Evolutionary conservation across 1,140 invertebrate species (phyloP).

Genomic region (Macrosteles quadrilineatus): DNA sequence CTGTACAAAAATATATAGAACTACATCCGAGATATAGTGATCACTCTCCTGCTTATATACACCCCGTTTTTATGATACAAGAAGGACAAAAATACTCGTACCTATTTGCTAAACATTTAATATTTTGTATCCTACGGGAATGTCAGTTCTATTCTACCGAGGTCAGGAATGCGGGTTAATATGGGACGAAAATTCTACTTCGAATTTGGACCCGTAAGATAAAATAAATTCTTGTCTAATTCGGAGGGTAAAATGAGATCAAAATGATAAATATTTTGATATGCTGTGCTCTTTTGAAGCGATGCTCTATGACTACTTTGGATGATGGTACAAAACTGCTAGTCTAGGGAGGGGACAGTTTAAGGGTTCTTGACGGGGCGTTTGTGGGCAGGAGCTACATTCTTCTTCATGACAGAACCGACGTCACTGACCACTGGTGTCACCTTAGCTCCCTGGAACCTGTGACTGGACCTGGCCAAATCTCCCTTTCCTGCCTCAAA

Average conservation of each 20-base stretch:
- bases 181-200: neutral
- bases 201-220: neutral
- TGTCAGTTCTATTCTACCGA: neutral
- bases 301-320: neutral
- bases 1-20: neutral
- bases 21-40: neutral
- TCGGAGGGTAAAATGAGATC: neutral
- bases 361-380: neutral
- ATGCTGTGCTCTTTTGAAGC: slow-evolving; percentile 10
- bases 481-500: neutral
- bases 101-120: neutral
- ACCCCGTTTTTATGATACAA: neutral
- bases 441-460: slow-evolving; percentile 17
- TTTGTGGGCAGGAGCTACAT: neutral
- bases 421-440: neutral
- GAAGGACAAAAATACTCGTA: neutral
- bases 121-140: neutral
- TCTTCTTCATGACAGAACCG: slow-evolving; percentile 1
- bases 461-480: neutral
- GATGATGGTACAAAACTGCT: neutral
- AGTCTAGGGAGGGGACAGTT: neutral
- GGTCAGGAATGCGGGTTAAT: neutral
- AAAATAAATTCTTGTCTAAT: neutral
- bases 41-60: neutral
- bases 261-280: neutral